Base-by-base conservation (phyloP, 2,113 vertebrate genomes). In the Neolamprologus longior region DNA sequence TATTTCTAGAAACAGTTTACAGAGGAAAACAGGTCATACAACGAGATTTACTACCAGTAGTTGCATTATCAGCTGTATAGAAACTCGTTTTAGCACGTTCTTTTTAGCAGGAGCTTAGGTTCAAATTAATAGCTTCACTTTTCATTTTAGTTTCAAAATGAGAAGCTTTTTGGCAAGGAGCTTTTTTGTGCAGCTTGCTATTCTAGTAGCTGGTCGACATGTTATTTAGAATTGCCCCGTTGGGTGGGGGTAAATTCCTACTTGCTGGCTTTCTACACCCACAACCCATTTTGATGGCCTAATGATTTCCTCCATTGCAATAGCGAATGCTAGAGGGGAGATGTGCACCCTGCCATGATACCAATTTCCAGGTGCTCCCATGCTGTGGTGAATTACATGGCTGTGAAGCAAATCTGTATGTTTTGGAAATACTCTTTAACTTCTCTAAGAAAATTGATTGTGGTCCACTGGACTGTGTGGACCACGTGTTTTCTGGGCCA, bases 341-440 rank as follows among this genome's bases (percentile, higher is more conserved):
- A 87, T 88, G 88, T 79, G 82, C 89, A 68, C 35, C 79, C 54
- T 78, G 83, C 83, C 89, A 86, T 85, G 79, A 90, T 91, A 73
- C 68, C 88, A 91, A 91, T 91, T 91, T 40, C 81, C 61, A 84
- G 82, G 76, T 83, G 86, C 61, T 55, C 21, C 58, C 90, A 83
- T 71, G 89, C 92, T 91, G 86, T 37, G 79, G 47, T 89, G 55
- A 90, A 86, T 83, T 83, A 86, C 61, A 83, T 42, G 47, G 19
- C 87, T 57, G 54, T 88, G 80, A 81, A 90, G 50, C 63, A 86
- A 85, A 88, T 79, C 86, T 73, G 71, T 81, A 47, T 83, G 79
- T 85, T 86, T 85, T 53, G 81, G 58, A 91, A 61, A 79, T 37
- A 76, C 24, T 88, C 63, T 57, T 89, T 81, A 55, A 73, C 55